Evolutionary conservation across 2,113 vertebrate species (phyloP).

Genomic region (Oryzias curvinotus): DNA sequence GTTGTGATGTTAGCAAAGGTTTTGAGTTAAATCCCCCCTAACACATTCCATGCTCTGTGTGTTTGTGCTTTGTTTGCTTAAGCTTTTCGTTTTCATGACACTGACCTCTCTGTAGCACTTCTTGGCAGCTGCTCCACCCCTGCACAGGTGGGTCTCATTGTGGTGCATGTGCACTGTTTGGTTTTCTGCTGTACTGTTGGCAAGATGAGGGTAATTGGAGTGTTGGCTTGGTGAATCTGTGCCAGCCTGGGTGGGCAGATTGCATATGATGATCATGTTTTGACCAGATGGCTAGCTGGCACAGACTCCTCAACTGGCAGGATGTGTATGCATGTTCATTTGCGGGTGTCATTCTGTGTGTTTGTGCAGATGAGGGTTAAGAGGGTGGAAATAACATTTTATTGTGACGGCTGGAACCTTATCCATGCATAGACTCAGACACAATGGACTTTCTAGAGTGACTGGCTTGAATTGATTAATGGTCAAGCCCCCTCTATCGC

Average conservation of each 20-base stretch:
- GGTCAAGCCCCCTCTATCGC: no score
- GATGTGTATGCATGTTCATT: constrained; percentile 34
- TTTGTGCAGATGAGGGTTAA: constrained; percentile 27
- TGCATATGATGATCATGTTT: constrained; percentile 78
- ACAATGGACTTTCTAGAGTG: not conserved
- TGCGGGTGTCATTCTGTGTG: constrained; percentile 16
- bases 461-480: not conserved
- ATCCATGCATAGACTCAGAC: not conserved
- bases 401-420: constrained; percentile 14
- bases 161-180: constrained; percentile 37
- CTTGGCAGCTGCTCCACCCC: constrained; percentile 41
- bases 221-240: constrained; percentile 69
- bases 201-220: constrained; percentile 76
- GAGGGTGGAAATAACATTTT: constrained; percentile 38
- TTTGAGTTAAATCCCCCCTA: constrained; percentile 46
- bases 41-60: constrained; percentile 36
- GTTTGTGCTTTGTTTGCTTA: constrained; percentile 1
- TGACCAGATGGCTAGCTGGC: constrained; percentile 75
- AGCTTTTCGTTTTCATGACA: constrained; percentile 33
- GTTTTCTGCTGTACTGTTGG: constrained; percentile 63
- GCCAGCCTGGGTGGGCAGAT: constrained; percentile 74
- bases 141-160: constrained; percentile 65
- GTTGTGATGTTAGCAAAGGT: constrained; percentile 61
- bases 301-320: constrained; percentile 39
- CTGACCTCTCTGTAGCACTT: constrained; percentile 39